Evolutionary conservation across 2,113 vertebrate genomes (phyloP).

Genomic region (Helogale parvula): DNA sequence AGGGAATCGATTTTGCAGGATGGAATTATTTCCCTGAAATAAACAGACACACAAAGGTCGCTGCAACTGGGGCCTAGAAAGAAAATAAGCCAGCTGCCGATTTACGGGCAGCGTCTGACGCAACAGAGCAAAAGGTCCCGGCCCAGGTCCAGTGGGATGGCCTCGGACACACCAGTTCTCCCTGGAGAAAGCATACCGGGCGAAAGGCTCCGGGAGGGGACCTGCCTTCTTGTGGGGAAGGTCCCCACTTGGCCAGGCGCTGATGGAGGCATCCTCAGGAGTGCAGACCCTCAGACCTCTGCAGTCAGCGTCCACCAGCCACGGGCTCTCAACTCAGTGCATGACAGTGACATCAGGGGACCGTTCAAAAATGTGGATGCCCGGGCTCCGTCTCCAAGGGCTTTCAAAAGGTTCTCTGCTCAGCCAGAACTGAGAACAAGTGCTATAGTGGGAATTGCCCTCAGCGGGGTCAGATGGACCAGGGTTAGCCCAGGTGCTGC

Average conservation of each 20-base stretch:
- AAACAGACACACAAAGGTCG: constrained; percentile 71
- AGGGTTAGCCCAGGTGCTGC: neutral
- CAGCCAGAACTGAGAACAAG: neutral
- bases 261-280: neutral
- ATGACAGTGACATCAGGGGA: neutral
- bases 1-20: constrained; percentile 65
- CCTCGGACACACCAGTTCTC: neutral
- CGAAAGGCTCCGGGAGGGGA: too few species aligned
- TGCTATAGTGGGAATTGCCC: rapidly evolving
- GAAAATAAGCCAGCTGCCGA: constrained; percentile 60
- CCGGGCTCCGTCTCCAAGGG: neutral
- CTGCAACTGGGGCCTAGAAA: constrained; percentile 34
- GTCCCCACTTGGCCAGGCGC: neutral
- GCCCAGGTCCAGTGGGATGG: neutral
- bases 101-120: constrained; percentile 52
- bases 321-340: neutral
- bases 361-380: neutral
- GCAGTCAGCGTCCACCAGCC: too few species aligned
- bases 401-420: neutral
- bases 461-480: rapidly evolving
- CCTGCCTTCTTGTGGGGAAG: neutral
- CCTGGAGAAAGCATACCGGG: neutral
- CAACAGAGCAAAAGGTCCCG: neutral
- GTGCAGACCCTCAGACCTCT: neutral
- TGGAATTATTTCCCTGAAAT: constrained; percentile 70